A percentile compares a stretch with the other conserved stretches of the same genome.
These are phyloP conservation scores for Isaurus tuberculatus DNA, from an alignment of 92 coral and sea anemone genomes.

Conservation along the genomic window DNA sequence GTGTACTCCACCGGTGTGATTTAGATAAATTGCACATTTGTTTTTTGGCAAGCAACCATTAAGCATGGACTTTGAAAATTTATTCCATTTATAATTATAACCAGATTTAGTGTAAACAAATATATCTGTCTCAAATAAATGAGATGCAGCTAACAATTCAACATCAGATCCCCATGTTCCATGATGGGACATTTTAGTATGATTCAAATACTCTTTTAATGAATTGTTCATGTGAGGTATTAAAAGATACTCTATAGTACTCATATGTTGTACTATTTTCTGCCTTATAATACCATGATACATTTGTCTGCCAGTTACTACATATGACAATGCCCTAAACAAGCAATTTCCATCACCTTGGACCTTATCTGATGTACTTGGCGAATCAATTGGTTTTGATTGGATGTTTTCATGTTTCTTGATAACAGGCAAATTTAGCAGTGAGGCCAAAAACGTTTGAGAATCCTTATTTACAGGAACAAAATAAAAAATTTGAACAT, in stretches of 20 bases:
- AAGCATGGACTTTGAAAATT: constrained; percentile 62
- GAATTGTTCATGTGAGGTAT: constrained; percentile 46
- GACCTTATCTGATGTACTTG: not conserved
- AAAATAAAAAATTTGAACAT: no score
- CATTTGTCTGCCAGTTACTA: constrained; percentile 20
- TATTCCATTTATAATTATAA: constrained; percentile 61
- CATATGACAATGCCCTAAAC: constrained; percentile 31
- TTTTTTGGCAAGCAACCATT: constrained; percentile 43
- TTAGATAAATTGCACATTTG: constrained; percentile 52
- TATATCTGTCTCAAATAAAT: constrained; percentile 48
- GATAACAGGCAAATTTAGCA: no score
- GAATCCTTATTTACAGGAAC: no score
- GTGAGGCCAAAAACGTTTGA: no score
- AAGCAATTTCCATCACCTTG: constrained; percentile 42
- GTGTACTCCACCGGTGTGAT: constrained; percentile 68
- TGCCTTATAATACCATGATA: not conserved
- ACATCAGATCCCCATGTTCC: constrained; percentile 32
- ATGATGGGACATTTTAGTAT: constrained; percentile 42
- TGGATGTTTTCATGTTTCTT: no score
- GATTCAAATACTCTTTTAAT: constrained; percentile 48
- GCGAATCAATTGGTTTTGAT: no score
- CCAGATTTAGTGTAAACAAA: constrained; percentile 60
- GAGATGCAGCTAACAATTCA: constrained; percentile 24
- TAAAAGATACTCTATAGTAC: constrained; percentile 19
- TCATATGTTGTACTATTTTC: constrained; percentile 12